Evolutionary conservation across 1,140 invertebrate genomes (phyloP), one percentile per base, ranked within the genome.

Genomic region (Limonius californicus): DNA sequence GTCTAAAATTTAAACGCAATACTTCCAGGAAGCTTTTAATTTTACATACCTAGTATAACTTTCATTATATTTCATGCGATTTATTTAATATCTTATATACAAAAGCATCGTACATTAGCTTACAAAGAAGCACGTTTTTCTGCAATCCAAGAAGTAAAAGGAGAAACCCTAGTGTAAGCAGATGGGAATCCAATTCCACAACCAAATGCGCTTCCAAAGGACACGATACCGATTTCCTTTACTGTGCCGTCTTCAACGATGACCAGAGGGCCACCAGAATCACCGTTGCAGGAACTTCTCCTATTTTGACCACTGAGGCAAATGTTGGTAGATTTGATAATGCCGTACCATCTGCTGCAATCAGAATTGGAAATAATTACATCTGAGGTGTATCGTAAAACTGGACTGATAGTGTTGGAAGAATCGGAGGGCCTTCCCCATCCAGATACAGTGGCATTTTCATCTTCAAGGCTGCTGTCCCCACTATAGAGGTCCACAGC

Each of bases 131-230:
- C n/a, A n/a, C n/a, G n/a, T n/a, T n/a, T n/a, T n/a, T n/a, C n/a
- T n/a, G n/a, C n/a, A n/a, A n/a, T n/a, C n/a, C n/a, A n/a, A n/a
- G n/a, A n/a, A n/a, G n/a, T n/a, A n/a, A 27, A 27, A 27, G 3
- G 23, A 32, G 53, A 8, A 55, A 27, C 27, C 1, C 20, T 3
- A 12, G 19, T 55, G 20, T 55, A 84, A 0, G 79, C 83, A 9
- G 80, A 78, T 0, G 83, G 83, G 9, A 66, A 63, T 14, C 78
- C 76, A 55, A 73, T 67, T 56, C 79, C 81, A 66, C 83, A 84
- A 1, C 82, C 82, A 8, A 63, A 68, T n/a, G 55, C 59, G 0
- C 57, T 54, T 11, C 81, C 77, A 59, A 83, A 23, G 7, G 53
- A 27, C 4, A 55, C 20, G 16, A 55, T n/a, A 30, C 53, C 21